phyloP scores from a whole-genome alignment of 2,888 invertebrate genomes.

The Corbicula japonica region DNA sequence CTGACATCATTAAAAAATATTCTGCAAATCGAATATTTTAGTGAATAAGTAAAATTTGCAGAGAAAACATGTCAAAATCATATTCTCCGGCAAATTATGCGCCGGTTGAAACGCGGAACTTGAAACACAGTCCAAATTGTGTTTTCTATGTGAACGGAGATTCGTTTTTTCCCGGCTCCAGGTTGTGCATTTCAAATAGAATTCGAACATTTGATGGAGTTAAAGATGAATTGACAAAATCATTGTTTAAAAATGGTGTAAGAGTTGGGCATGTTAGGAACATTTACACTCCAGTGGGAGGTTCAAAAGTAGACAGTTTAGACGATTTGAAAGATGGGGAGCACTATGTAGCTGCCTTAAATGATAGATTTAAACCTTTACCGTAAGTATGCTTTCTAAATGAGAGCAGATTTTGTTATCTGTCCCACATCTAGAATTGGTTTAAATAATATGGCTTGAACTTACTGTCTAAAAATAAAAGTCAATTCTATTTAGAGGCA shows the following conservation, averaged over 20 bases:
- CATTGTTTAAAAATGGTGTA: slow-evolving; percentile 16
- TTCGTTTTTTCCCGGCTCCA: slow-evolving; percentile 10
- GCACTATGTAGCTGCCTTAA: slow-evolving; percentile 50
- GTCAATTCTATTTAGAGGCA: no score
- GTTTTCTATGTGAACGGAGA: slow-evolving; percentile 60
- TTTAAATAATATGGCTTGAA: no score
- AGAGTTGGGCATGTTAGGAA: slow-evolving; percentile 42
- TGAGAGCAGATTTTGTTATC: no score
- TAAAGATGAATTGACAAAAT: slow-evolving; percentile 51
- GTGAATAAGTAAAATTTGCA: not conserved
- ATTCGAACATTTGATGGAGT: slow-evolving; percentile 53
- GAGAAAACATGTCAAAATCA: slow-evolving; percentile 47
- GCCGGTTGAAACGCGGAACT: slow-evolving; percentile 48
- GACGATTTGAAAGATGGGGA: slow-evolving; percentile 49
- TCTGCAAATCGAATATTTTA: not conserved
- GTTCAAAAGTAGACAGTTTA: slow-evolving; percentile 28
- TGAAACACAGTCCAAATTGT: slow-evolving; percentile 58
- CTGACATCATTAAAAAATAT: no score
- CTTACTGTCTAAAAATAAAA: no score
- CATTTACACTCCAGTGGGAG: slow-evolving; percentile 52
- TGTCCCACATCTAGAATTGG: no score
- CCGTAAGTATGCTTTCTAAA: slow-evolving; percentile 43
- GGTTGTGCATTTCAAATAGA: slow-evolving; percentile 51
- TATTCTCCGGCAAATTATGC: slow-evolving; percentile 38
- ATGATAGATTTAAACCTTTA: slow-evolving; percentile 52